Percentiles rank a stretch among this genome's conserved stretches.
Conservation (phyloP, 2,888 invertebrate genomes). For the Quadriops clusia region DNA sequence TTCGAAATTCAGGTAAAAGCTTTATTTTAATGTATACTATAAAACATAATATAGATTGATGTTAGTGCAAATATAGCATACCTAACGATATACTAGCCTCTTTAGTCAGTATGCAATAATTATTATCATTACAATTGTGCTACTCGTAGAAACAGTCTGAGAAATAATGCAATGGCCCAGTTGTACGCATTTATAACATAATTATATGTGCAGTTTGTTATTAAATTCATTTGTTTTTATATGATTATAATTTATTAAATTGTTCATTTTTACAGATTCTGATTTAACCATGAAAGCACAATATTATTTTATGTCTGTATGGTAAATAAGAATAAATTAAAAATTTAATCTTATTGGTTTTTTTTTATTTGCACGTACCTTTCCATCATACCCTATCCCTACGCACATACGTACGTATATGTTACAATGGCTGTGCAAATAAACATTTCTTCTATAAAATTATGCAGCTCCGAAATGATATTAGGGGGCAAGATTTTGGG, state of each 20-base stretch:
- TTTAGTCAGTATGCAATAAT: slow-evolving; percentile 37
- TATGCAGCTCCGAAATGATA: neutral
- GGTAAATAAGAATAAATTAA: slow-evolving; percentile 38
- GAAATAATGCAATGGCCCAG: slow-evolving; percentile 29
- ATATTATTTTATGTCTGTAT: slow-evolving; percentile 40
- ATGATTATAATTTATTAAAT: slow-evolving; percentile 12
- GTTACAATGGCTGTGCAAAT: neutral
- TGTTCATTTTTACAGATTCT: slow-evolving; percentile 11
- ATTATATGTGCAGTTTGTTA: slow-evolving; percentile 29
- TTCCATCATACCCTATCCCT: neutral
- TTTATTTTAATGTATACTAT: slow-evolving; percentile 36
- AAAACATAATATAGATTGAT: slow-evolving; percentile 35
- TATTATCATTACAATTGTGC: slow-evolving; percentile 35
- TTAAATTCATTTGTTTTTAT: slow-evolving; percentile 21
- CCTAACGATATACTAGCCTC: slow-evolving; percentile 28
- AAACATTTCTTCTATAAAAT: neutral
- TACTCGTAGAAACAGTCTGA: slow-evolving; percentile 33
- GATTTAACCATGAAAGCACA: slow-evolving; percentile 31
- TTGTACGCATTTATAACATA: slow-evolving; percentile 31
- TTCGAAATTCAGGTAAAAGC: slow-evolving; percentile 35
- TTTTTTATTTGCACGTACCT: neutral
- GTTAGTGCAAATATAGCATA: slow-evolving; percentile 37
- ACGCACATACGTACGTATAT: too few species aligned
- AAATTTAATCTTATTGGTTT: slow-evolving; percentile 19
- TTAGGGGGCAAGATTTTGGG: too few species aligned